A percentile compares a stretch with the other conserved stretches of the same genome.
Evolutionary conservation across 2,888 invertebrate species (phyloP).

Genomic region (Hartigia nigra): DNA sequence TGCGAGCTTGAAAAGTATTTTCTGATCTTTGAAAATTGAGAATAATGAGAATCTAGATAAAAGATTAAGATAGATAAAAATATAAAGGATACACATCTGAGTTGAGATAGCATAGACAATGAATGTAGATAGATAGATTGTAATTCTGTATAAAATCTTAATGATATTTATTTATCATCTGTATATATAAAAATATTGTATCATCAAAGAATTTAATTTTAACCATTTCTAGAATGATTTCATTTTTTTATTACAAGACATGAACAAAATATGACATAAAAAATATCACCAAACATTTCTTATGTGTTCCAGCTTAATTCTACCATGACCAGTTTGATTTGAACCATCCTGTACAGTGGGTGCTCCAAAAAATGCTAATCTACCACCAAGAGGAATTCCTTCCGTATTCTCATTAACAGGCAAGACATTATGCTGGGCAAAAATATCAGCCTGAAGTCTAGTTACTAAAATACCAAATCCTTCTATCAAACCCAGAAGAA

Average conservation of each 20-base stretch:
- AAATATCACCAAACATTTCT: neutral
- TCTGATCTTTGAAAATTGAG: neutral
- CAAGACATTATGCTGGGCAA: constrained; percentile 82
- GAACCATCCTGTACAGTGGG: neutral
- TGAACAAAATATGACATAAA: neutral
- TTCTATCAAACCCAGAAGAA: constrained; percentile 93
- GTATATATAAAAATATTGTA: neutral
- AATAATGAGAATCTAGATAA: neutral
- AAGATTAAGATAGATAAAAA: neutral
- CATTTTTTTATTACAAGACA: neutral
- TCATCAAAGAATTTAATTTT: neutral
- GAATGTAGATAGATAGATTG: neutral
- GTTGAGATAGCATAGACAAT: neutral
- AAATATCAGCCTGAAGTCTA: constrained; percentile 88
- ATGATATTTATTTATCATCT: neutral
- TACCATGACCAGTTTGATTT: neutral
- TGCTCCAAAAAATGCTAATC: neutral
- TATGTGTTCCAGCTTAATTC: neutral
- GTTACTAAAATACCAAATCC: constrained; percentile 95
- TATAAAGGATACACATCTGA: neutral
- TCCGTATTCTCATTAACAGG: constrained; percentile 70
- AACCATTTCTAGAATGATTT: neutral
- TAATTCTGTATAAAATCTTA: neutral
- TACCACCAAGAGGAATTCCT: neutral
- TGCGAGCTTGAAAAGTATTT: neutral